Conservation (phyloP, 1,140 invertebrate species). For the Drosophila bocki region DNA sequence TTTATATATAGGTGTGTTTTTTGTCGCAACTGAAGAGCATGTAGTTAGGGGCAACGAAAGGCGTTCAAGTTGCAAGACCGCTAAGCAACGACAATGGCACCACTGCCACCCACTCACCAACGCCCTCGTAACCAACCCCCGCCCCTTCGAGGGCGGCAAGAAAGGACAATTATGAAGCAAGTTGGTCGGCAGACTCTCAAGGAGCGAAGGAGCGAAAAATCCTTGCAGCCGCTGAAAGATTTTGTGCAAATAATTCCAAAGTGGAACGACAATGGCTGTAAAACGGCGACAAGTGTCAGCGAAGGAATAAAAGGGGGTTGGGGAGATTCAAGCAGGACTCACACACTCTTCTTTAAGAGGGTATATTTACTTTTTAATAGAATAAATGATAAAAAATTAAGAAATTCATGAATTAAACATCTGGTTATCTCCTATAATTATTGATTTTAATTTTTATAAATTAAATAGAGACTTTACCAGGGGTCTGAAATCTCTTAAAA, state of each 20-base stretch:
- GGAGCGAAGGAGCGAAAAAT: conserved; percentile 31
- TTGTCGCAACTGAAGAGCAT: neutral
- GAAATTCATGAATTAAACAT: too few relatives aligned
- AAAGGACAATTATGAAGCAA: conserved; percentile 55
- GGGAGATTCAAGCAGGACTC: neutral
- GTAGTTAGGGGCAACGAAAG: conserved; percentile 44
- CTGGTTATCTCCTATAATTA: too few relatives aligned
- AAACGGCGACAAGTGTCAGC: conserved; percentile 64
- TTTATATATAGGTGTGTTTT: neutral
- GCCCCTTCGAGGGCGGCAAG: neutral
- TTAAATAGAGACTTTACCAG: too few relatives aligned
- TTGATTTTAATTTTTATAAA: too few relatives aligned
- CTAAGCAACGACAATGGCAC: conserved; percentile 43
- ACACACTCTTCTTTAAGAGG: neutral
- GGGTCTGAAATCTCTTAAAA: too few relatives aligned
- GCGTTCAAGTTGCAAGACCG: conserved; percentile 53
- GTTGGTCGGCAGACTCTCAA: conserved; percentile 36
- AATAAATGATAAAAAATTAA: too few relatives aligned
- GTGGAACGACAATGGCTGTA: conserved; percentile 67
- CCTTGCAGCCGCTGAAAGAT: conserved; percentile 62
- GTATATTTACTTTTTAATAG: neutral
- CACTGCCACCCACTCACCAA: conserved; percentile 21
- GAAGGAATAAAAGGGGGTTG: conserved; percentile 16
- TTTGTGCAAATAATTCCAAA: conserved; percentile 78
- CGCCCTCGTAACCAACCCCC: neutral